A percentile compares a stretch with the other conserved stretches of the same genome.
These are phyloP conservation scores for Calyptommatus sinebrachiatus DNA, from an alignment of 2,113 vertebrate genomes.

Conservation along the genomic window DNA sequence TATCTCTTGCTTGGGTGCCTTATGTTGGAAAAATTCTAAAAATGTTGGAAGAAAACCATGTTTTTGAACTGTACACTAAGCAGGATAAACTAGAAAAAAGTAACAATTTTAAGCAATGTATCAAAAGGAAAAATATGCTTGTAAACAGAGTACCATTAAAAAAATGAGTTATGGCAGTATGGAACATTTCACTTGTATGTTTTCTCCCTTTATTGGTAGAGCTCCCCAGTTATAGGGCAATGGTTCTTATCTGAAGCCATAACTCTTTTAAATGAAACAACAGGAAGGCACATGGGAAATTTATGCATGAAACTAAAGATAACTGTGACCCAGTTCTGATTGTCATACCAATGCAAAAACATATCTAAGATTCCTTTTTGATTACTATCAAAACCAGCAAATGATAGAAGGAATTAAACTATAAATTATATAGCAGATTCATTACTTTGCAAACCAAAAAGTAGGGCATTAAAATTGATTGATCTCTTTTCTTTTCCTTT, in stretches of 20 bases:
- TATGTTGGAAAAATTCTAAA: no score
- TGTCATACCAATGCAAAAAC: neutral
- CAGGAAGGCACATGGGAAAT: constrained; percentile 49
- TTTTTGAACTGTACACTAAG: neutral
- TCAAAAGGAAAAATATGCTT: neutral
- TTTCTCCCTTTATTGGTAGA: neutral
- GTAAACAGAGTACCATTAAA: constrained; percentile 16
- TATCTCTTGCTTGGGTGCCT: no score
- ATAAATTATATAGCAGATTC: neutral
- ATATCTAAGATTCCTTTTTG: neutral
- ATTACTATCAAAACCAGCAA: neutral
- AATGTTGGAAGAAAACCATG: neutral
- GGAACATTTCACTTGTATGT: constrained; percentile 7
- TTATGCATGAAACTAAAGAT: constrained; percentile 54
- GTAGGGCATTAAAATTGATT: neutral
- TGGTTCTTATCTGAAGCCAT: neutral
- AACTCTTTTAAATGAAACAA: constrained; percentile 30
- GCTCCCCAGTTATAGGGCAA: constrained; percentile 3
- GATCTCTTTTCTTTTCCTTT: neutral
- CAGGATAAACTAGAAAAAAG: neutral
- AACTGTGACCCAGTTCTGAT: neutral
- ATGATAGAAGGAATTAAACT: neutral
- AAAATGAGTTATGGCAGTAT: neutral
- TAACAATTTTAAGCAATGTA: neutral
- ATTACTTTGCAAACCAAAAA: constrained; percentile 6